A percentile compares a stretch with the other conserved stretches of the same genome.
Evolutionary conservation across 2,888 invertebrate genomes (phyloP).

Genomic region (Lithosia quadra): DNA sequence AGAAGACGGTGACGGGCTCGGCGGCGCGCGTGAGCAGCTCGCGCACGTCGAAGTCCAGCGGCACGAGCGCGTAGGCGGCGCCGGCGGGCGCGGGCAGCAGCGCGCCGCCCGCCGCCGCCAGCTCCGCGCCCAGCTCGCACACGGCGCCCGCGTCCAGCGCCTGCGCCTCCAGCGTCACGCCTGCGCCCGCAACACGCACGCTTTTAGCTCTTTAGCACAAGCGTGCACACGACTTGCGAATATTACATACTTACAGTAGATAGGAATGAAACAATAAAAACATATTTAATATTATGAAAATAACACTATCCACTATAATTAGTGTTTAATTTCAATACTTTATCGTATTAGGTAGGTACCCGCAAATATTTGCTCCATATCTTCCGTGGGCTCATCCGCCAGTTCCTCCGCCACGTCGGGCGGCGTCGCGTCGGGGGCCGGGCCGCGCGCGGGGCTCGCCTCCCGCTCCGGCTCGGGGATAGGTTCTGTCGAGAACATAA

Average conservation of each 20-base stretch:
- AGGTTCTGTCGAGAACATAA: background rate
- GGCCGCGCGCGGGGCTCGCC: background rate
- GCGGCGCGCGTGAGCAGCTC: conserved; percentile 81
- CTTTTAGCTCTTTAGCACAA: too few species aligned
- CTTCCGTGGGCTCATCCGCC: conserved; percentile 73
- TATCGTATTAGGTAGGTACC: conserved; percentile 63
- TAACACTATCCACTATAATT: too few species aligned
- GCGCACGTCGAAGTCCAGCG: conserved; percentile 70
- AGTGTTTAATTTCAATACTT: too few species aligned
- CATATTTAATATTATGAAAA: too few species aligned
- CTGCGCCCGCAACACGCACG: conserved; percentile 43
- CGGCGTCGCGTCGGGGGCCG: too few species aligned
- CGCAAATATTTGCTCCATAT: conserved; percentile 80
- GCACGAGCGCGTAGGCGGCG: conserved; percentile 71
- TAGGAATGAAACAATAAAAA: too few species aligned
- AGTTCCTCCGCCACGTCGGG: conserved; percentile 10
- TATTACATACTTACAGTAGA: too few species aligned
- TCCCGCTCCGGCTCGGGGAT: background rate
- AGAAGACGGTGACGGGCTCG: conserved; percentile 90
- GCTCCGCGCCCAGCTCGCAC: conserved; percentile 71
- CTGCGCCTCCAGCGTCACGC: conserved; percentile 78
- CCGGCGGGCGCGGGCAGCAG: conserved; percentile 67
- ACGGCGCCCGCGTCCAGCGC: conserved; percentile 78
- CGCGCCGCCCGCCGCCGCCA: conserved; percentile 74
- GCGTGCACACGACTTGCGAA: too few species aligned